Evolutionary conservation across 2,113 vertebrate species (phyloP).

Genomic region (Seriola rivoliana): DNA sequence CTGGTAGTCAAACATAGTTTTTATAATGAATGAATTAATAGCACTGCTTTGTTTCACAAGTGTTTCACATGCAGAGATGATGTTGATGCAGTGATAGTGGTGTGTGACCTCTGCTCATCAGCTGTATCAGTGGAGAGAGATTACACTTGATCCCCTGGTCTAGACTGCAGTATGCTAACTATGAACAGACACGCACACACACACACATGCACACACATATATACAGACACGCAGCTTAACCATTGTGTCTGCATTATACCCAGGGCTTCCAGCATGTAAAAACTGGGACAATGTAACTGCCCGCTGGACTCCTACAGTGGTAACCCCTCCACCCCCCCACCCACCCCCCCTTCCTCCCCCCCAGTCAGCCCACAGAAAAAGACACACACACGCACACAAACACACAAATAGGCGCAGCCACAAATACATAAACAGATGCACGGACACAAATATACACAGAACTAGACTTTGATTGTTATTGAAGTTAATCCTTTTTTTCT

Average conservation of each 20-base stretch:
- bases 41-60: background rate
- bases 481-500: constrained; percentile 70
- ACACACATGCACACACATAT: constrained; percentile 15
- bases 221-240: constrained; percentile 41
- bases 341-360: background rate
- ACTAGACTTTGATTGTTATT: constrained; percentile 76
- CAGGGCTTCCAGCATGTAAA: constrained; percentile 67
- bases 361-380: constrained; percentile 43
- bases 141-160: constrained; percentile 74
- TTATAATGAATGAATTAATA: background rate
- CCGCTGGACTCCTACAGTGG: constrained; percentile 56
- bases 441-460: constrained; percentile 34
- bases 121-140: constrained; percentile 73
- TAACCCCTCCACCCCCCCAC: constrained; percentile 35
- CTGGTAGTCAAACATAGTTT: background rate
- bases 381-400: constrained; percentile 2
- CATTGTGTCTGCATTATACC: constrained; percentile 69
- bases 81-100: constrained; percentile 38
- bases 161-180: constrained; percentile 66
- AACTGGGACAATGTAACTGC: constrained; percentile 72
- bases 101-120: constrained; percentile 69
- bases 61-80: constrained; percentile 9
- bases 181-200: constrained; percentile 46
- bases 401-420: constrained; percentile 25
- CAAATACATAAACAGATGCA: constrained; percentile 45